Conservation (phyloP, 1,140 invertebrate species). For the Drosophila nigrodunni region DNA sequence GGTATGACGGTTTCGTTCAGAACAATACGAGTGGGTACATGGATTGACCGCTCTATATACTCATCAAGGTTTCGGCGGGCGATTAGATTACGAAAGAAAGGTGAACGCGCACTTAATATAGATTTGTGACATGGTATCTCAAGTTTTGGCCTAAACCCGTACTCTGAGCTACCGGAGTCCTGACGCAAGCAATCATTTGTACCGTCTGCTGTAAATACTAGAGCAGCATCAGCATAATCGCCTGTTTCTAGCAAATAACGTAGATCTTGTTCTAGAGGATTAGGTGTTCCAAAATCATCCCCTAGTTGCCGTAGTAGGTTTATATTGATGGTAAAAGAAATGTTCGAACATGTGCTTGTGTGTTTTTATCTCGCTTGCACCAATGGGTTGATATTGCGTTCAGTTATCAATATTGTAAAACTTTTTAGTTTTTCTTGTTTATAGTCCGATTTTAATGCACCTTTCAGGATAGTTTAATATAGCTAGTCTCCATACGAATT, state of each 20-base stretch:
- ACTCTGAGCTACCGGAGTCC: constrained; percentile 90
- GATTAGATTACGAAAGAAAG: constrained; percentile 95
- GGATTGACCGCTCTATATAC: constrained; percentile 90
- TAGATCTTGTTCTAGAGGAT: constrained; percentile 94
- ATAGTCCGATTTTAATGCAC: too few species aligned
- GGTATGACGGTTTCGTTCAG: constrained; percentile 96
- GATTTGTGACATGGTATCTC: constrained; percentile 97
- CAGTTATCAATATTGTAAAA: too few species aligned
- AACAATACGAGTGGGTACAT: constrained; percentile 92
- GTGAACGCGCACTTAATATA: constrained; percentile 95
- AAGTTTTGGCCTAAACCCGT: constrained; percentile 92
- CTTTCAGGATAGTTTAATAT: too few species aligned
- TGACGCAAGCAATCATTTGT: constrained; percentile 87
- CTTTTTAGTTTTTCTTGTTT: too few species aligned
- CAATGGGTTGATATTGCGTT: too few species aligned
- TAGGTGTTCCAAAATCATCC: constrained; percentile 94
- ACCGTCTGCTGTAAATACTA: constrained; percentile 93
- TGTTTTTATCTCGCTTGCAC: too few species aligned
- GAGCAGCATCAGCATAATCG: constrained; percentile 94
- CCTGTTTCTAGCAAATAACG: constrained; percentile 94
- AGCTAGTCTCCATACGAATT: too few species aligned
- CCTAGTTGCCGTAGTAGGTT: constrained; percentile 90
- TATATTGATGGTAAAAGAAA: constrained; percentile 89
- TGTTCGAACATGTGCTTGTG: too few species aligned
- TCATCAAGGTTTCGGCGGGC: constrained; percentile 92